phyloP scores from a whole-genome alignment of 2,113 vertebrate species.

The Ceyx cyanopectus region DNA sequence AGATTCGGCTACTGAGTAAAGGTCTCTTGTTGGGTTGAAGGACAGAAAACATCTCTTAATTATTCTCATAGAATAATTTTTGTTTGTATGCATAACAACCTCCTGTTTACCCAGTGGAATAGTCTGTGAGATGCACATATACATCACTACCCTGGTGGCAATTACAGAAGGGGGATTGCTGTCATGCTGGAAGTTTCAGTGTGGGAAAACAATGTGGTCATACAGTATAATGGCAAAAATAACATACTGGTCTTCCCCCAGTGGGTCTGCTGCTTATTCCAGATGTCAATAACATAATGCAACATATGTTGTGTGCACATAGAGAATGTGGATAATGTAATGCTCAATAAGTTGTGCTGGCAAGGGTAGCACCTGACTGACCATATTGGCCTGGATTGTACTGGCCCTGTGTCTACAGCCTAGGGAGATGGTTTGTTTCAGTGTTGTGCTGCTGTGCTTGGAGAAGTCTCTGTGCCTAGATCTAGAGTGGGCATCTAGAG shows the following conservation, averaged over 20 bases:
- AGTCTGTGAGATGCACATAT: not conserved
- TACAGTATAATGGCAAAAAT: fast-evolving
- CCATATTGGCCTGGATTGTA: not conserved
- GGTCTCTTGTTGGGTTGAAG: not conserved
- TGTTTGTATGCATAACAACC: not conserved
- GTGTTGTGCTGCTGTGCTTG: not conserved
- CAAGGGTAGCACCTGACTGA: too few species aligned
- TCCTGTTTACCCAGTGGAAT: not conserved
- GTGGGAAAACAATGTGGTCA: not conserved
- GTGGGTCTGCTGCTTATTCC: not conserved
- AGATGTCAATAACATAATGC: too few species aligned
- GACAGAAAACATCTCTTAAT: not conserved
- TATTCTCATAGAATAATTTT: not conserved
- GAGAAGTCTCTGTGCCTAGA: not conserved
- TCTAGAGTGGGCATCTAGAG: not conserved
- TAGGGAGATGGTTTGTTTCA: fast-evolving
- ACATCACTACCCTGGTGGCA: not conserved
- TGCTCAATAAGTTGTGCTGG: not conserved
- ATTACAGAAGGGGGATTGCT: not conserved
- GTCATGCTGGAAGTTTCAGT: not conserved
- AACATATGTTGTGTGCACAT: too few species aligned
- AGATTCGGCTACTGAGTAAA: not conserved
- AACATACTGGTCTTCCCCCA: not conserved
- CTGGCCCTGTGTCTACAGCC: not conserved
- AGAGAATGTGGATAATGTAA: too few species aligned